Evolutionary conservation across 2,797 vertebrate genomes (phyloP).

Genomic region (Avahi laniger): DNA sequence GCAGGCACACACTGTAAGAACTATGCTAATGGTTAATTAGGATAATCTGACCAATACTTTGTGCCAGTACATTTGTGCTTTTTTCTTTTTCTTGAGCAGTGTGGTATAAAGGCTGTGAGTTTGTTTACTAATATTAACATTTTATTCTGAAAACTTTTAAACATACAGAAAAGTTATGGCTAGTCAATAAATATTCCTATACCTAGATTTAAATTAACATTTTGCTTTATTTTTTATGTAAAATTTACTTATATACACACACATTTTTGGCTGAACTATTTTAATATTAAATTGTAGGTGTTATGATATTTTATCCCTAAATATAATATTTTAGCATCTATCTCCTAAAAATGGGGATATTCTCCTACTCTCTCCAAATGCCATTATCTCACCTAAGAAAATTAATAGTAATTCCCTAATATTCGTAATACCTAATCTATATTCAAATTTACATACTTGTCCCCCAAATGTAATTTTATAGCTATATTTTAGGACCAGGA

Average conservation of each 20-base stretch:
- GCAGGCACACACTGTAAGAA: slow-evolving; percentile 38
- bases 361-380: slow-evolving; percentile 7
- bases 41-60: slow-evolving; percentile 1
- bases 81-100: slow-evolving; percentile 30
- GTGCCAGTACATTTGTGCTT: not conserved
- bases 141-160: slow-evolving; percentile 22
- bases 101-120: not conserved
- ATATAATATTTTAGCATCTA: slow-evolving; percentile 9
- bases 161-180: not conserved
- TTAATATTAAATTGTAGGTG: slow-evolving; percentile 28
- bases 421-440: not conserved
- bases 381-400: slow-evolving; percentile 37
- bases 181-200: not conserved
- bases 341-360: slow-evolving; percentile 39
- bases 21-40: slow-evolving; percentile 1
- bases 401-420: slow-evolving; percentile 32
- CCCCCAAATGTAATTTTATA: slow-evolving; percentile 8
- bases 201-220: not conserved
- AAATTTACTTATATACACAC: not conserved
- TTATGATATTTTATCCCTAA: not conserved
- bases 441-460: not conserved
- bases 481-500: slow-evolving; percentile 15
- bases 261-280: slow-evolving; percentile 37
- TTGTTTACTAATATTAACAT: slow-evolving; percentile 8
- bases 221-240: slow-evolving; percentile 41